A percentile compares a stretch with the other conserved stretches of the same genome.
phyloP scores from a whole-genome alignment of 37 sponge, comb jelly and placozoan genomes.

The Crambe crambe region DNA sequence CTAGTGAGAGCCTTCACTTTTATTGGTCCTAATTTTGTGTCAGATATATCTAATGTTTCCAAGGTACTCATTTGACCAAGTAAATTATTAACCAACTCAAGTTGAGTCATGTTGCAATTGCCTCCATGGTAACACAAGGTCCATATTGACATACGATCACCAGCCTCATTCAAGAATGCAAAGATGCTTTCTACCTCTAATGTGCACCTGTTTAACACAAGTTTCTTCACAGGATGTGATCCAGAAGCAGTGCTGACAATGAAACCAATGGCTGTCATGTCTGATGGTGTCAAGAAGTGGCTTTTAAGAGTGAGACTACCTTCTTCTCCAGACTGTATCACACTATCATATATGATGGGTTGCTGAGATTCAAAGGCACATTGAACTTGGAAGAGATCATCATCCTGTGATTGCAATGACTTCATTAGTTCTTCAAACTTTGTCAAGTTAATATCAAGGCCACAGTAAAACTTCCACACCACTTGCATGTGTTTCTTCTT shows the following conservation, averaged over 20 bases:
- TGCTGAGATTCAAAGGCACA: slow-evolving; percentile 10
- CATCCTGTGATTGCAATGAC: neutral
- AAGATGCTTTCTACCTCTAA: neutral
- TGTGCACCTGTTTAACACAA: neutral
- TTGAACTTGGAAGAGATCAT: neutral
- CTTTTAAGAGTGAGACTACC: neutral
- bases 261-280: slow-evolving; percentile 24
- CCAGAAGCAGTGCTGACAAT: neutral
- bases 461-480: slow-evolving; percentile 31
- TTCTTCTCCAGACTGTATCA: neutral
- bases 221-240: neutral
- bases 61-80: neutral
- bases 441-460: no score
- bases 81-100: neutral
- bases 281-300: slow-evolving; percentile 7
- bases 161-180: neutral
- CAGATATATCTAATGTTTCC: neutral
- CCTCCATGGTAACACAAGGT: neutral
- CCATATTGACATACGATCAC: neutral
- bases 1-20: neutral
- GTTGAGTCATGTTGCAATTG: neutral
- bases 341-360: neutral
- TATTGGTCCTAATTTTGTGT: neutral
- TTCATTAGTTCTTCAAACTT: neutral
- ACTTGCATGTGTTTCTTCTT: neutral